Conservation (phyloP, 2,888 invertebrate species). For the Dynastes grantii region DNA sequence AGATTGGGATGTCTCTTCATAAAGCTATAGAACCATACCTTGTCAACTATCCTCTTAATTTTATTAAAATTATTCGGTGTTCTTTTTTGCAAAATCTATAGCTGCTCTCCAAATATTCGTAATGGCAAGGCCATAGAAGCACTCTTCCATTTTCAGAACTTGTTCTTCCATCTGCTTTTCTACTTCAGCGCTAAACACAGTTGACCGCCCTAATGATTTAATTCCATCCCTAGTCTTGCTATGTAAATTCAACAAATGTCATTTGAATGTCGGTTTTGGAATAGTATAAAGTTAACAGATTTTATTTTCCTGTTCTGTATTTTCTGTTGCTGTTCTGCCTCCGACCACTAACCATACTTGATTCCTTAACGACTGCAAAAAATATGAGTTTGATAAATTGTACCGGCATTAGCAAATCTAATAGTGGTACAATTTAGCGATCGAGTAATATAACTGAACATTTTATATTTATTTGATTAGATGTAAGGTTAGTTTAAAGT, state of each 20-base stretch:
- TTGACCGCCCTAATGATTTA: too few species aligned
- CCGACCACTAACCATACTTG: background rate
- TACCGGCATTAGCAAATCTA: background rate
- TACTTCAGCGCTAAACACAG: too few species aligned
- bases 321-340: slow-evolving; percentile 11
- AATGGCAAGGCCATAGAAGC: too few species aligned
- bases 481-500: background rate
- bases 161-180: too few species aligned
- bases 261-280: slow-evolving; percentile 7
- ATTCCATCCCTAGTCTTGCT: too few species aligned
- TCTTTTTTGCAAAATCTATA: too few species aligned
- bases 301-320: slow-evolving; percentile 13
- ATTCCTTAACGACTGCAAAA: background rate
- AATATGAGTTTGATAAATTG: background rate
- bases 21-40: too few species aligned
- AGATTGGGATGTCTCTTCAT: too few species aligned
- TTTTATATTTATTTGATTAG: background rate
- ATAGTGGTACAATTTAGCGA: slow-evolving; percentile 12
- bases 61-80: too few species aligned
- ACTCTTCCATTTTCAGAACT: too few species aligned
- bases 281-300: background rate
- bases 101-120: too few species aligned
- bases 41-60: too few species aligned
- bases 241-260: background rate
- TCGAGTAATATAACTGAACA: background rate